Conservation (phyloP, 2,888 invertebrate species). For the Cosmorhoe ocellata region DNA sequence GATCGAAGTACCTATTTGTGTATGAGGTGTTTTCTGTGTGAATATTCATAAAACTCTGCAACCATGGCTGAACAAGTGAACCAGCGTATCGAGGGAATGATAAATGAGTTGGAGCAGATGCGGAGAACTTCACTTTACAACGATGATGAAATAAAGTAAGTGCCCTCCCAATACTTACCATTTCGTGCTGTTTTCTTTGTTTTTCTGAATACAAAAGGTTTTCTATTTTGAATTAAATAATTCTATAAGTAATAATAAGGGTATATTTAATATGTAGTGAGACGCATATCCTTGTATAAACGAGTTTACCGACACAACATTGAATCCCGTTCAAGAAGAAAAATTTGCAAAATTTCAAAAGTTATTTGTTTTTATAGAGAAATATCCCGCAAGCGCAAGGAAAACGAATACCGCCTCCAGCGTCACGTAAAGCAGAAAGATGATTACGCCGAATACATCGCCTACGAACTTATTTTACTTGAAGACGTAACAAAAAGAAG, state of each 20-base stretch:
- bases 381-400: constrained; percentile 86
- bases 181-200: background rate
- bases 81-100: constrained; percentile 88
- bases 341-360: too few relatives aligned
- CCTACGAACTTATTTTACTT: constrained; percentile 87
- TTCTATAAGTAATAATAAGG: too few relatives aligned
- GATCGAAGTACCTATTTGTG: too few relatives aligned
- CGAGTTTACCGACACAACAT: too few relatives aligned
- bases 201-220: constrained; percentile 2
- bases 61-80: constrained; percentile 92
- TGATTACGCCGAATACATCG: constrained; percentile 86
- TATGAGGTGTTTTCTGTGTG: constrained; percentile 4
- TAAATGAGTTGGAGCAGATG: constrained; percentile 92
- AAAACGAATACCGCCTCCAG: constrained; percentile 88
- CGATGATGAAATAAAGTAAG: constrained; percentile 86
- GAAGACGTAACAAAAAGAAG: constrained; percentile 85
- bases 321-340: too few relatives aligned
- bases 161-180: background rate
- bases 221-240: too few relatives aligned
- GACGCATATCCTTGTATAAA: too few relatives aligned
- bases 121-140: constrained; percentile 86
- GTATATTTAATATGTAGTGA: too few relatives aligned
- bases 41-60: constrained; percentile 23
- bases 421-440: constrained; percentile 85
- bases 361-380: constrained; percentile 82